These are phyloP conservation scores for Euthynnus affinis DNA, from an alignment of 2,797 vertebrate species.

Conservation along the genomic window DNA sequence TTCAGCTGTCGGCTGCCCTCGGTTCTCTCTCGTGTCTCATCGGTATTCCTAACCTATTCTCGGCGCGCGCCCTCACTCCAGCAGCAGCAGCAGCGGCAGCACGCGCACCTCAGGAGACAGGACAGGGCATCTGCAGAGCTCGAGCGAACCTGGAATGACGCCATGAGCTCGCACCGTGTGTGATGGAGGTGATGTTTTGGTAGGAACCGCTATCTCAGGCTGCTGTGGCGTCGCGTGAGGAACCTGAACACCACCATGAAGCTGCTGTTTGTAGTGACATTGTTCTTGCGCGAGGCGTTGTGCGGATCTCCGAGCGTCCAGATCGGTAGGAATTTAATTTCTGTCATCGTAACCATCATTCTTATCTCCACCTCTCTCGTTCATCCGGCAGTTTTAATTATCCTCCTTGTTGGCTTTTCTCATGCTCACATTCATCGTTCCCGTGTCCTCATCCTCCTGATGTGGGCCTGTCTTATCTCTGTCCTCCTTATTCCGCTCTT, in stretches of 20 bases:
- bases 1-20: slow-evolving; percentile 52
- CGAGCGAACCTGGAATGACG: slow-evolving; percentile 35
- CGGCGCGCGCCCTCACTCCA: slow-evolving; percentile 55
- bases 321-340: slow-evolving; percentile 66
- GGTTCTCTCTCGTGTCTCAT: slow-evolving; percentile 63
- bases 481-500: slow-evolving; percentile 14
- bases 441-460: neutral
- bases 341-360: slow-evolving; percentile 3
- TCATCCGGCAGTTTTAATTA: neutral
- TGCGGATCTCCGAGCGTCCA: slow-evolving; percentile 79
- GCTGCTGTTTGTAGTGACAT: slow-evolving; percentile 67
- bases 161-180: slow-evolving; percentile 47
- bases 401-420: neutral
- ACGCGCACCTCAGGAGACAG: slow-evolving; percentile 57
- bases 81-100: slow-evolving; percentile 43
- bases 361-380: neutral
- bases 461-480: slow-evolving; percentile 32
- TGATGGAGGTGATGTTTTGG: slow-evolving; percentile 47
- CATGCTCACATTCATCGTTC: neutral
- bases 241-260: slow-evolving; percentile 59
- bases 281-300: slow-evolving; percentile 61
- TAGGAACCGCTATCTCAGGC: slow-evolving; percentile 33
- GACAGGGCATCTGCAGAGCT: slow-evolving; percentile 67
- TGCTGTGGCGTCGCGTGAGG: slow-evolving; percentile 48
- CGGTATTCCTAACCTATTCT: slow-evolving; percentile 53